Percentiles rank a stretch among this genome's conserved stretches.
Conservation (phyloP, 2,113 vertebrate genomes). For the Xiphias gladius region DNA sequence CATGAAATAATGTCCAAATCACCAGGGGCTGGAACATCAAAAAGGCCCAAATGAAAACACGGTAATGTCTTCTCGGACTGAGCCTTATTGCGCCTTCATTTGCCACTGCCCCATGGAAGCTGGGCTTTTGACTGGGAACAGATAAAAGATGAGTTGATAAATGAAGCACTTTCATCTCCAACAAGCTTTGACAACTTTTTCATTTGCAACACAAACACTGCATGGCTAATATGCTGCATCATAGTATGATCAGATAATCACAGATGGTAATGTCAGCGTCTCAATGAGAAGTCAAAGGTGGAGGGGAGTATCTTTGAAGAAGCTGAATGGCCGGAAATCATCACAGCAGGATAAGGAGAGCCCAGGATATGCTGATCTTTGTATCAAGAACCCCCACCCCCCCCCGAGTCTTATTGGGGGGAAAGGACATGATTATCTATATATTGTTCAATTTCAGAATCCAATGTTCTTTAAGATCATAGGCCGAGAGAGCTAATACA, state of each 20-base stretch:
- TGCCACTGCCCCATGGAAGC: slow-evolving; percentile 69
- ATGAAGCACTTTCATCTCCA: slow-evolving; percentile 75
- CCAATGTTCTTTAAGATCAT: slow-evolving; percentile 76
- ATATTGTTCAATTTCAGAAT: slow-evolving; percentile 74
- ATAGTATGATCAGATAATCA: slow-evolving; percentile 58
- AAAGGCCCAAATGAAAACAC: slow-evolving; percentile 77
- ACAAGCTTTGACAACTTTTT: slow-evolving; percentile 67
- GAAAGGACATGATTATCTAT: slow-evolving; percentile 58
- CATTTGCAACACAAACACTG: slow-evolving; percentile 66
- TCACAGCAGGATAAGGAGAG: slow-evolving; percentile 52
- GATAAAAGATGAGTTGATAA: slow-evolving; percentile 78
- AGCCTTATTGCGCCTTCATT: slow-evolving; percentile 69
- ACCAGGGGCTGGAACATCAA: slow-evolving; percentile 81
- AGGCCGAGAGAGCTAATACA: slow-evolving; percentile 63
- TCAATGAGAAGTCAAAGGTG: slow-evolving; percentile 53
- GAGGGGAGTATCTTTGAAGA: slow-evolving; percentile 43
- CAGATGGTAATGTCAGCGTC: slow-evolving; percentile 53
- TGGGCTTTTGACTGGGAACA: slow-evolving; percentile 54
- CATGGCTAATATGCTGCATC: slow-evolving; percentile 54
- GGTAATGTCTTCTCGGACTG: slow-evolving; percentile 74
- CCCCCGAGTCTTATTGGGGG: slow-evolving; percentile 6
- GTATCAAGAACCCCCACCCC: slow-evolving; percentile 9
- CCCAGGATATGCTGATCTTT: slow-evolving; percentile 32
- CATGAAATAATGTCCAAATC: slow-evolving; percentile 83
- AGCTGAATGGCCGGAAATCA: slow-evolving; percentile 45